Evolutionary conservation across 2,113 vertebrate genomes (phyloP), one percentile per base, ranked within the genome.

Genomic region (Bubo blakistoni): DNA sequence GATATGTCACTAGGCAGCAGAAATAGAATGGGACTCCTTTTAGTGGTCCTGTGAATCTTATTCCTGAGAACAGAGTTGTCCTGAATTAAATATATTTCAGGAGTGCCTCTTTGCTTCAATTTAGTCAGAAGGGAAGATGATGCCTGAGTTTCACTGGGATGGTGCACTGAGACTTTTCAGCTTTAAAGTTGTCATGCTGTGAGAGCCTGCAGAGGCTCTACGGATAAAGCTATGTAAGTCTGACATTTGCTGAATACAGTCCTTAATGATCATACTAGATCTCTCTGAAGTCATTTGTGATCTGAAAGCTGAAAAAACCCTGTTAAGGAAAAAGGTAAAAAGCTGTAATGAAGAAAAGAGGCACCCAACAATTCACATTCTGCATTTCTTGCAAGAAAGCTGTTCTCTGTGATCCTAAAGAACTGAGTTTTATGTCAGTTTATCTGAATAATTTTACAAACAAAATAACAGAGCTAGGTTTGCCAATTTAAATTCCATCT

Each of bases 191-290:
- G 46, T 86, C 76, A 52, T 52, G 65, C 76, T 86, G 71, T 67
- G 92, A 59, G 44, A 96, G 13, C 73, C 87, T 57, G 63, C 58
- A 81, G 86, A 88, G 61, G 36, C 32, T 86, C 49, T 71, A 44
- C 10, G 55, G 38, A 76, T 76, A 59, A 92, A 94, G 47, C 25
- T 65, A 9, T 69, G 61, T 66, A 88, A 95, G 78, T 55, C 52
- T 81, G 81, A 90, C 80, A 93, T 88, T 97, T 96, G 55, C 86
- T 90, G 83, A 92, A 83, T 86, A 80, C 34, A 94, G 69, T 73
- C 38, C 88, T 85, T 92, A 93, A 92, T 93, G 96, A 97, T 94
- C 83, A 80, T 30, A 42, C 57, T 81, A 79, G 74, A 84, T 85
- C 44, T 76, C 73, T 95, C 81, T 95, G 89, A 93, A 96, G 91